Percentiles rank a stretch among this genome's conserved stretches.
phyloP scores from a whole-genome alignment of 2,113 vertebrate genomes.

The Austrofundulus limnaeus region DNA sequence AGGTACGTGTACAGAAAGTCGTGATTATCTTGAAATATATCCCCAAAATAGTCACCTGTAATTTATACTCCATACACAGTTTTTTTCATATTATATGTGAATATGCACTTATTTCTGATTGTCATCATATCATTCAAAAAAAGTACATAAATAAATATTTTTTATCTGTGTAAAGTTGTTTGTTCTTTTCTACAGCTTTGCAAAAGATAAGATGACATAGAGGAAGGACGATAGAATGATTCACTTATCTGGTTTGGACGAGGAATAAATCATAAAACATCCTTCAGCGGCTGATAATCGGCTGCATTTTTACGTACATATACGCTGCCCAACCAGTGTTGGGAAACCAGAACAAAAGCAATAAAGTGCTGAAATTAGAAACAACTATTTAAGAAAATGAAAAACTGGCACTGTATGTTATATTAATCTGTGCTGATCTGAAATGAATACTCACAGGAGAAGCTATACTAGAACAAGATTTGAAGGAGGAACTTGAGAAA shows the following conservation, averaged over 20 bases:
- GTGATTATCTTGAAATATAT: slow-evolving; percentile 56
- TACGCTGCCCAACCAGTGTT: too few species aligned
- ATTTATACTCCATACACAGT: slow-evolving; percentile 61
- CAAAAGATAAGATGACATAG: neutral
- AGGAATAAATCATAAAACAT: neutral
- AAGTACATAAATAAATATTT: slow-evolving; percentile 67
- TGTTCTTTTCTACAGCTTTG: neutral
- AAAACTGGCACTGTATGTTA: too few species aligned
- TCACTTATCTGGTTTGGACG: slow-evolving; percentile 22
- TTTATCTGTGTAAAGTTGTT: slow-evolving; percentile 46
- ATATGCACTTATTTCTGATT: slow-evolving; percentile 63
- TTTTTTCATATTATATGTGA: slow-evolving; percentile 56
- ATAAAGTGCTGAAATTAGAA: too few species aligned
- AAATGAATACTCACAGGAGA: too few species aligned
- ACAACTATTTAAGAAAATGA: too few species aligned
- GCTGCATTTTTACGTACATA: slow-evolving; percentile 1
- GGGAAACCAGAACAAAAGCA: too few species aligned
- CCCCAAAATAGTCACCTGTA: slow-evolving; percentile 54
- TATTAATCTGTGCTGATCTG: too few species aligned
- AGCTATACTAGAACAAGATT: too few species aligned
- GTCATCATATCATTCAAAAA: slow-evolving; percentile 59
- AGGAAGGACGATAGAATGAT: slow-evolving; percentile 12
- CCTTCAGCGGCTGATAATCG: neutral
- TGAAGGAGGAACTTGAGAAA: too few species aligned
- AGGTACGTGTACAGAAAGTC: slow-evolving; percentile 71